Conservation (phyloP, 2,113 vertebrate genomes). For the Cisticola juncidis region DNA sequence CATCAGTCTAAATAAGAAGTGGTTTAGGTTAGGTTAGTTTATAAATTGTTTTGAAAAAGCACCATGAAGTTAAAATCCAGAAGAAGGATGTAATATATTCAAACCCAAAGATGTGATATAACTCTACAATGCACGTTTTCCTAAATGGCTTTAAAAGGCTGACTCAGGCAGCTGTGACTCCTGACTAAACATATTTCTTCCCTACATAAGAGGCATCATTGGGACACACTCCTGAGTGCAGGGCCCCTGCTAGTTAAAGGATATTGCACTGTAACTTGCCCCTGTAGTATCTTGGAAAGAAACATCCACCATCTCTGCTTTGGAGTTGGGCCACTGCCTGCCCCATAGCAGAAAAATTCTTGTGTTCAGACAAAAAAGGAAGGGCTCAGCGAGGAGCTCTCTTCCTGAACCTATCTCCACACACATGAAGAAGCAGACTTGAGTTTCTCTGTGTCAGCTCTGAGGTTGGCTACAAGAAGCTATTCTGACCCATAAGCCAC, state of each 20-base stretch:
- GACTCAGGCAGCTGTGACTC: not conserved
- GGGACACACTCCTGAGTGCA: not conserved
- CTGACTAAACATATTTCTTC: not conserved
- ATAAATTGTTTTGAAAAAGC: not conserved
- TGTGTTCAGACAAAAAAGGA: not conserved
- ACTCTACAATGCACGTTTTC: not conserved
- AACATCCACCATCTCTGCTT: not conserved
- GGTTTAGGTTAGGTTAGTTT: not conserved
- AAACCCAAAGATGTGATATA: not conserved
- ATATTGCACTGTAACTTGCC: not conserved
- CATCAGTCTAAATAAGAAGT: not conserved
- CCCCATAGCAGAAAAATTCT: not conserved
- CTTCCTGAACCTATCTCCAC: not conserved
- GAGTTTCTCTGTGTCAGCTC: not conserved
- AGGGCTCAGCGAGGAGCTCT: not conserved
- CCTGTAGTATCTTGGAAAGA: not conserved
- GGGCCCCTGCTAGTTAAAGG: not conserved
- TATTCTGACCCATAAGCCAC: not conserved
- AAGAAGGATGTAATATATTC: not conserved
- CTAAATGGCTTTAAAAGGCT: not conserved
- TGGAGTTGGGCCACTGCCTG: rapidly evolving
- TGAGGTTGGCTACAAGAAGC: not conserved
- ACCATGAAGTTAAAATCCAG: not conserved
- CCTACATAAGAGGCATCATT: not conserved
- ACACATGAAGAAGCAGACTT: not conserved